Evolutionary conservation across 2,113 vertebrate species (phyloP).

Genomic region (Hipposideros armiger): DNA sequence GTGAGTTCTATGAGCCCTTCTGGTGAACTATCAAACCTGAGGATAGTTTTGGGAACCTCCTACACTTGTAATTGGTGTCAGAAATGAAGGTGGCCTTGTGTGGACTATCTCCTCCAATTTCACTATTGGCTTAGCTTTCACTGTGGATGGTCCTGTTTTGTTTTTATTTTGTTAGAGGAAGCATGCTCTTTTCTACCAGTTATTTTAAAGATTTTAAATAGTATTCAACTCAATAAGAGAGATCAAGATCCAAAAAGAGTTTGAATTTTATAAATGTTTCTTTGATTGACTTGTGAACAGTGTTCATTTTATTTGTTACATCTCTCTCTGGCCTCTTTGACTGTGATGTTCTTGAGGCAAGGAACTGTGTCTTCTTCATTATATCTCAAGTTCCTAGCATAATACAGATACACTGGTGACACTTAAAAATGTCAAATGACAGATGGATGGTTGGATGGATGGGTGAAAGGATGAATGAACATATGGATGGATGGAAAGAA

Average conservation of each 20-base stretch:
- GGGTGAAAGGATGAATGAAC: background rate
- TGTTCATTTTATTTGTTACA: background rate
- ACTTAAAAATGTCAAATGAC: background rate
- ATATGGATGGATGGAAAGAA: too few species aligned
- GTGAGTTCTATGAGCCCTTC: background rate
- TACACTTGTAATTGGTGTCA: background rate
- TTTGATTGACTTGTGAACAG: background rate
- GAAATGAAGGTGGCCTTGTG: background rate
- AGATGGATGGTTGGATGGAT: background rate
- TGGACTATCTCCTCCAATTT: background rate
- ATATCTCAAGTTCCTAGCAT: background rate
- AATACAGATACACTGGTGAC: background rate
- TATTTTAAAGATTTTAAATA: constrained; percentile 50
- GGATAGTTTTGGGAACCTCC: background rate
- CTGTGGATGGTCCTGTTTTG: background rate
- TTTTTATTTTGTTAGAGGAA: constrained; percentile 30
- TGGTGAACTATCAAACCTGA: background rate
- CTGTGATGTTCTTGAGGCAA: background rate
- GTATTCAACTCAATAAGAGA: background rate
- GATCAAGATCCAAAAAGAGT: background rate
- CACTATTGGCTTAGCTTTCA: background rate
- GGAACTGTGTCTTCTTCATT: background rate
- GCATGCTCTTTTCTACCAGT: background rate
- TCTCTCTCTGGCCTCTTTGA: background rate
- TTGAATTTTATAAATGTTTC: background rate